Base-by-base conservation (phyloP, 2,113 vertebrate genomes). In the Chaetodon trifascialis region DNA sequence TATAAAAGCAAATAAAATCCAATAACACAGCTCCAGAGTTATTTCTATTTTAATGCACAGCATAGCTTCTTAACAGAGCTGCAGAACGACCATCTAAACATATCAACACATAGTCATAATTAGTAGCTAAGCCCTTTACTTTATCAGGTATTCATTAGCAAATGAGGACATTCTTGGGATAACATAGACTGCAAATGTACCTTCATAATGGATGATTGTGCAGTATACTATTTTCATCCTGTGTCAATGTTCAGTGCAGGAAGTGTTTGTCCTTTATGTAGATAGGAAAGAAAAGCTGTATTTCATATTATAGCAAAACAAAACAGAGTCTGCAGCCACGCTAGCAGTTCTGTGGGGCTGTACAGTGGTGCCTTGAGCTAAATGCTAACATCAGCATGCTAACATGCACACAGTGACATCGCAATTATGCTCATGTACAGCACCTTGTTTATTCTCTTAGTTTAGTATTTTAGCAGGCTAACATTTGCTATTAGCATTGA, bases 1-100 rank as follows among this genome's bases (percentile, higher is more conserved):
- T 72, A 42, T 42, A 19, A 59, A 69, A 73, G 46, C 58, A 75
- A 75, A 80, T 74, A 68, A 65, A 74, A 67, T 83, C 7, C 52
- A 47, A 76, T 72, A 40, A 59, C 23, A 30, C 23, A 46, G 42
- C 38, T 49, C 23, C 19, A 30, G 51, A 75, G 11, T 65, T 56
- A 25, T 55, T 40, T 73, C 5, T 79, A 16, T 66, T 73, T 42
- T 10, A 59, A 2, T 42, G 60, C 15, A 49, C 14, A 69, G 15
- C 52, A 40, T 8, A 64, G 10, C 69, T 54, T 54, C 54, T 80
- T 54, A 47, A 71, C 25, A 70, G 55, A 79, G 64, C 56, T 42
- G 19, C n/a, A 30, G 8, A 54, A 12, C 15, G 47, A 9, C 17
- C 16, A 30, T 11, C 68, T 34, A 49, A 63, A 74, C 17, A 58